Base-by-base conservation (phyloP, 2,888 invertebrate species). In the Tetranychus piercei region DNA sequence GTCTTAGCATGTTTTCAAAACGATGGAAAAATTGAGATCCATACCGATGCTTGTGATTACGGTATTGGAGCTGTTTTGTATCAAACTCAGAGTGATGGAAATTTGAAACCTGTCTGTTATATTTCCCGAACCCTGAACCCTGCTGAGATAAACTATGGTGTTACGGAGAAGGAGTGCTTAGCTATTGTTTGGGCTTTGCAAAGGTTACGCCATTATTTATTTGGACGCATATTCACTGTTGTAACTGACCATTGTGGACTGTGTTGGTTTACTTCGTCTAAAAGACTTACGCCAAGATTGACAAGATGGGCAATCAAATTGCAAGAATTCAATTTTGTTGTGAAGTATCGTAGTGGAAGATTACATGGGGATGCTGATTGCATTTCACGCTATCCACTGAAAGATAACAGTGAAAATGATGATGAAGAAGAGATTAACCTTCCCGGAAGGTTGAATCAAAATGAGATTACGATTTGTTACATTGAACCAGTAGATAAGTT, bases 231-330 rank as follows among this genome's bases (percentile, higher is more conserved):
- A 8, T 74, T 75, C 20, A 23, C 18, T 0, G 66, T 75, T 1
- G 11, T 64, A 23, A 43, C 74, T 11, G 75, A 75, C 20, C 75
- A 75, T n/a, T 67, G 67, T 67, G 67, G 71, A 6, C n/a, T 71
- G 4, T 71, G 71, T 71, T 71, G 71, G 71, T 71, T 71, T 8
- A 34, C 34, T 9, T 11, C 43, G 1, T 44, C 71, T 18, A 71
- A 71, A 23, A 23, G 34, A 2, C 1, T 44, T 18, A 73, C 5
- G 9, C 6, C 55, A 22, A 5, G 73, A 64, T 22, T 73, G 45
- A 44, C 55, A 3, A 1, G 64, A 9, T 73, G 45, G 55, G 20
- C 45, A n/a, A 15, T 73, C 2, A 6, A 4, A 5, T 20, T 73
- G 22, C 45, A 55, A 23, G 73, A 73, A n/a, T 73, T 34, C 7